These are phyloP conservation scores for Caenorhabditis becei DNA, from an alignment of 2,888 invertebrate genomes.

Conservation along the genomic window DNA sequence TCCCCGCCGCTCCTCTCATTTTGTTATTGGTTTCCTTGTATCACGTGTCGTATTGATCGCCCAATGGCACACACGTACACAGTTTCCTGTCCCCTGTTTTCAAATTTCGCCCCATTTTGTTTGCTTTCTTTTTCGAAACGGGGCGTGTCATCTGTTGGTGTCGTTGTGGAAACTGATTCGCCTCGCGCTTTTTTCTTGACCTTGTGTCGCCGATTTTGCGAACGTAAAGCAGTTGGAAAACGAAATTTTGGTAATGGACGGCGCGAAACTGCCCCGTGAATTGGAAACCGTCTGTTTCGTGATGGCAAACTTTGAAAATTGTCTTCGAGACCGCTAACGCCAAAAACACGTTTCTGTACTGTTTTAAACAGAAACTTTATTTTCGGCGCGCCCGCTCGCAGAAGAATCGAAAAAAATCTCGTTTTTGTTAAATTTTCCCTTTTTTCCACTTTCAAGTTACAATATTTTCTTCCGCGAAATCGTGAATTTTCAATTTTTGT, in stretches of 20 bases:
- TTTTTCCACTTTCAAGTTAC: neutral
- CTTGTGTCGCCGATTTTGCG: neutral
- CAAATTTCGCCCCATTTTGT: slow-evolving; percentile 9
- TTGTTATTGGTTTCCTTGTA: slow-evolving; percentile 35
- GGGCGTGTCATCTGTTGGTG: neutral
- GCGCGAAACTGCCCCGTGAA: slow-evolving; percentile 7
- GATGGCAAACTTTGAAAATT: neutral
- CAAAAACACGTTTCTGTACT: slow-evolving; percentile 35
- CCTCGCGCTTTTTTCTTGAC: slow-evolving; percentile 4
- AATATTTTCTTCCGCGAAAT: neutral
- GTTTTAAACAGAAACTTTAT: slow-evolving; percentile 6
- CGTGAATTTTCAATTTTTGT: neutral
- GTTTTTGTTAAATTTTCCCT: no score
- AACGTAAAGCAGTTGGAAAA: neutral
- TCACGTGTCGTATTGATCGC: slow-evolving; percentile 28
- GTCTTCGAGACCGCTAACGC: no score
- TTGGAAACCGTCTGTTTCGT: neutral
- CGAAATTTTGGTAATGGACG: no score
- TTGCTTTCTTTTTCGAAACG: neutral
- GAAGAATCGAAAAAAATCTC: slow-evolving; percentile 2
- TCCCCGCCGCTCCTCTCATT: slow-evolving; percentile 20
- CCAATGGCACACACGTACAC: slow-evolving; percentile 3
- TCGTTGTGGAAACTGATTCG: slow-evolving; percentile 6
- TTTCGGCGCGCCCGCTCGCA: neutral
- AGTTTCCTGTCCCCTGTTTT: slow-evolving; percentile 1